A percentile compares a stretch with the other conserved stretches of the same genome.
Evolutionary conservation across 2,797 vertebrate species (phyloP).

Genomic region (Remorina albescens): DNA sequence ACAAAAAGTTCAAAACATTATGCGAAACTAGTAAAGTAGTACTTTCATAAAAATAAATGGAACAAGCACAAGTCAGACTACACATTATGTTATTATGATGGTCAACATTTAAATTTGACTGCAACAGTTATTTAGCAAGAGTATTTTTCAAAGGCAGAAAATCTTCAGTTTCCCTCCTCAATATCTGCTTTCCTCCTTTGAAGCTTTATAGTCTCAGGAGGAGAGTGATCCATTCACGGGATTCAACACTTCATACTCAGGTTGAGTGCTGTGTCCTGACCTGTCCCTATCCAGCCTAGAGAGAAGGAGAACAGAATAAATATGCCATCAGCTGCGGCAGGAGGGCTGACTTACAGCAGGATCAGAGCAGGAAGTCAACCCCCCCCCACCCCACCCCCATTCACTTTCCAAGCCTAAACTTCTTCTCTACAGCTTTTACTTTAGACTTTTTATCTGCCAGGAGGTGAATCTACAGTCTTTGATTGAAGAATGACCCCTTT

Average conservation of each 20-base stretch:
- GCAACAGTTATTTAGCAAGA: not conserved
- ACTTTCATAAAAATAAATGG: not conserved
- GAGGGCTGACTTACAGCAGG: constrained; percentile 62
- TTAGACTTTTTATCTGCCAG: not conserved
- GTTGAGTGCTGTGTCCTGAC: constrained; percentile 48
- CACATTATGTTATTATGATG: not conserved
- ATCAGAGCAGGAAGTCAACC: constrained; percentile 49
- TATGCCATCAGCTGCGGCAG: constrained; percentile 48
- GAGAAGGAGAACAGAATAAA: constrained; percentile 70
- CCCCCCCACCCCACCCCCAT: too few species aligned
- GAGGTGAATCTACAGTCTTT: constrained; percentile 11
- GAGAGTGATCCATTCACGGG: constrained; percentile 56
- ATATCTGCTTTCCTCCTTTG: constrained; percentile 47
- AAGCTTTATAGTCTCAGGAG: constrained; percentile 21
- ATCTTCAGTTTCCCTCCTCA: constrained; percentile 1
- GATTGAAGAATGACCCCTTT: not conserved
- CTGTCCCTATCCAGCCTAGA: constrained; percentile 40
- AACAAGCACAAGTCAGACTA: not conserved
- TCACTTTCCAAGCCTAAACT: constrained; percentile 15
- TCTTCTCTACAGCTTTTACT: constrained; percentile 6
- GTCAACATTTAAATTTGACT: not conserved
- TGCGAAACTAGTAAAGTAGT: not conserved
- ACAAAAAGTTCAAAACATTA: not conserved
- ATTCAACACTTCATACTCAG: constrained; percentile 66
- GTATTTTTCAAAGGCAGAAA: constrained; percentile 20